Base-by-base conservation (phyloP, 2,113 vertebrate genomes). In the Percopsis transmontana region DNA sequence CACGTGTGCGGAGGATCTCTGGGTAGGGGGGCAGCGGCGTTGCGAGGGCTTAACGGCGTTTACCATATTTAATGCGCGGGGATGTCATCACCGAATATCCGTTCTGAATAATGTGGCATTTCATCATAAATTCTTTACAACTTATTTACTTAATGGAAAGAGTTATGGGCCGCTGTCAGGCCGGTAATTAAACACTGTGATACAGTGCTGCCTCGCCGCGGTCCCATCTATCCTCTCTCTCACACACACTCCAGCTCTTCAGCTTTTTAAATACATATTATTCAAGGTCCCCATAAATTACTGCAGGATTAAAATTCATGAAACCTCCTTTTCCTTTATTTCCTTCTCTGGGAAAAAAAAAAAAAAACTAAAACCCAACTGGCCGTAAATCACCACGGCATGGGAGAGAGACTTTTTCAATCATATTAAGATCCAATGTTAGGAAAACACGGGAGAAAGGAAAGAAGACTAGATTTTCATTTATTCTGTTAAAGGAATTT, bases 81-180 rank as follows among this genome's bases (percentile, higher is more conserved):
- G 94, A 96, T 97, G 96, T 95, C 96, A 95, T 98, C 94, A 93
- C 93, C 92, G 94, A 95, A 95, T 95, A 92, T 91, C 89, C 93
- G 91, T 91, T 92, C 91, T 90, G 93, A 95, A 96, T 97, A 96
- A 96, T 95, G 93, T 93, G 94, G 92, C 94, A 94, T 94, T 96
- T 95, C 91, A 91, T 95, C 96, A 98, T 98, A 97, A 96, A 97
- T 96, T 94, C 93, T 93, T 95, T 95, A 94, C 91, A 96, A 94
- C 90, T 77, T 96, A 95, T 97, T 98, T 96, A 96, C 95, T 96
- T 97, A 98, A 97, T 96, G 93, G 93, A 93, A 94, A 97, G 94
- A 98, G 91, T 95, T 96, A 97, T 92, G 91, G 92, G 85, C 89
- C 56, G 87, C 93, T 97, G 94, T 94, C 95, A 94, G 76, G 89